Evolutionary conservation across 2,797 vertebrate species (phyloP), one percentile per base, ranked within the genome.

Genomic region (Sebastiscus albofasciatus): DNA sequence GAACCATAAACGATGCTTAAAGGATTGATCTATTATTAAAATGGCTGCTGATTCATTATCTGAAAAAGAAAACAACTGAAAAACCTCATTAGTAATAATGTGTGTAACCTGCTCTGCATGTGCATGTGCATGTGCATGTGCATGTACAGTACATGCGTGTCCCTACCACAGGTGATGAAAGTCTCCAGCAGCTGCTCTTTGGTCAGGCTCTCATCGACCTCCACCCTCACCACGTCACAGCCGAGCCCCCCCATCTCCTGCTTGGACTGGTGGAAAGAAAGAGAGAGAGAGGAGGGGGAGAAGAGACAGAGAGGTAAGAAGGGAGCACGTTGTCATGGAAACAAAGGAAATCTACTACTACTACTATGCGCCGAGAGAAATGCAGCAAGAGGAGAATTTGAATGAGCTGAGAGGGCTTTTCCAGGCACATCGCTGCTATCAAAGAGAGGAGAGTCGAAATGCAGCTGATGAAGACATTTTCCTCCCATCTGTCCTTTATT

Each of bases 151-250:
- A 46, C 0, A 16, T 46, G 73, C 46, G 14, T 55, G 13, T 20
- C 33, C 75, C 96, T 96, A 99, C 98, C 97, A 12, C 94, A 98
- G 80, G 75, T 95, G 89, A 98, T 97, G 93, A 99, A 99, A 34
- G 96, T 90, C 82, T 98, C 96, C 89, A 97, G 93, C 87, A 99
- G 97, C 81, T 97, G 97, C 81, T 98, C 97, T 92, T 97, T 98
- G 89, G 96, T 97, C 90, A 99, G 97, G 85, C 88, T 92, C 81
- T 95, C 90, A 73, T 97, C 96, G 90, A 99, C 96, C 91, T 97
- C 95, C 60, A 98, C 96, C 92, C 92, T 95, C 83, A 99, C 61
- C 18, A 99, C 95, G 80, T 98, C 97, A 95, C 97, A 99, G 20
- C 71, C 66, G 79, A 95, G 95, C 62, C 97, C 97, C 73, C 89